Evolutionary conservation across 1,140 invertebrate genomes (phyloP), one percentile per base, ranked within the genome.

Genomic region (Leucophenga varia): DNA sequence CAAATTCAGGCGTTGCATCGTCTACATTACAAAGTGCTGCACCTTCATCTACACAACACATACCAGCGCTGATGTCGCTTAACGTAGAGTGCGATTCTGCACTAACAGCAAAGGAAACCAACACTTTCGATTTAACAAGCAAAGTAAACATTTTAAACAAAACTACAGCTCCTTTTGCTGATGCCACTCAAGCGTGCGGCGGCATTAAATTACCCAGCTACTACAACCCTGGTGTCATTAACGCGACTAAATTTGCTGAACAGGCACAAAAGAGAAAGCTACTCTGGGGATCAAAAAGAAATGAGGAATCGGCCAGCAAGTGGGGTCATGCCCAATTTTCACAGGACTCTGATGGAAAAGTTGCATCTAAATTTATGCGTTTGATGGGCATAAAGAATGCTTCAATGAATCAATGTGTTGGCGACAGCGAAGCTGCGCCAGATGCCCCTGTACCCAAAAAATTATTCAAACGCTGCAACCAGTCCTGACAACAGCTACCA

Each of bases 361-460:
- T 93, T 47, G 87, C 90, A 1, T 91, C 87, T n/a, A 97, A 97
- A 78, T 97, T 97, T 76, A 90, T 94, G 76, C 82, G 94, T 53
- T 78, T 97, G 8, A 97, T 97, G 94, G 95, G 95, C 31, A 95
- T 97, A 36, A 94, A 74, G 43, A 65, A 63, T 38, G 30, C 36
- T 19, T 7, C 17, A 31, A 7, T 12, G 36, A 38, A 20, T 32
- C 17, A 42, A 49, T 2, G 14, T 10, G 48, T 13, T 40, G 47
- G 40, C 3, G 45, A 41, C 7, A 47, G 14, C 9, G 49, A 90
- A 74, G 81, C 83, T 16, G 17, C 18, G 20, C 31, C 67, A 75
- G 68, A 49, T 4, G 65, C 77, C n/a, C n/a, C n/a, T 10, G 64
- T 76, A 18, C 36, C 77, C n/a, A n/a, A n/a, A n/a, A n/a, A n/a